Percentiles rank a stretch among this genome's conserved stretches.
Conservation (phyloP, 1,140 invertebrate genomes). For the Helicoverpa zea region DNA sequence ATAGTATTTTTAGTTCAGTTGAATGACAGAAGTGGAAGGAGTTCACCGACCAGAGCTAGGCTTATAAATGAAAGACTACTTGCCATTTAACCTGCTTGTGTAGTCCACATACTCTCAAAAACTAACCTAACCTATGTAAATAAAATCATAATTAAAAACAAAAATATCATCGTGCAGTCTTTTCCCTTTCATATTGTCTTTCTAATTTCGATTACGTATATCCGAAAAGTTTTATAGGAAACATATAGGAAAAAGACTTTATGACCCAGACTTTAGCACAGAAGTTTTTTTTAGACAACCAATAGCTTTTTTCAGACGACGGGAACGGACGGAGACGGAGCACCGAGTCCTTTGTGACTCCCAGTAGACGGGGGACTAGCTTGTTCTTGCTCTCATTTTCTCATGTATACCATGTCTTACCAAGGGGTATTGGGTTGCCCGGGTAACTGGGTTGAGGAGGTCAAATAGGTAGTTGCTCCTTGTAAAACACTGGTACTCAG, state of each 20-base stretch:
- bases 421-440: no score
- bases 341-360: constrained; percentile 99
- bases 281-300: no score
- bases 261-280: no score
- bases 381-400: constrained; percentile 99
- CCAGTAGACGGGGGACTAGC: constrained; percentile 97
- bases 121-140: no score
- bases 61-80: background rate
- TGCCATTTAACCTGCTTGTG: background rate
- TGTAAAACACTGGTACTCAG: no score
- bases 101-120: background rate
- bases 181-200: constrained; percentile 24
- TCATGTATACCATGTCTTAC: no score
- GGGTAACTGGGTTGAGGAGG: no score
- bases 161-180: constrained; percentile 30
- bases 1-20: background rate
- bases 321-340: no score
- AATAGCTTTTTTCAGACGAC: no score
- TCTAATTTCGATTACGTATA: constrained; percentile 4
- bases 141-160: background rate
- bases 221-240: background rate
- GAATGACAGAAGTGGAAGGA: background rate
- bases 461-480: no score
- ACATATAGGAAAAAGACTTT: constrained; percentile 14
- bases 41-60: background rate